Evolutionary conservation across 2,113 vertebrate species (phyloP).

Genomic region (Hiodon alosoides): DNA sequence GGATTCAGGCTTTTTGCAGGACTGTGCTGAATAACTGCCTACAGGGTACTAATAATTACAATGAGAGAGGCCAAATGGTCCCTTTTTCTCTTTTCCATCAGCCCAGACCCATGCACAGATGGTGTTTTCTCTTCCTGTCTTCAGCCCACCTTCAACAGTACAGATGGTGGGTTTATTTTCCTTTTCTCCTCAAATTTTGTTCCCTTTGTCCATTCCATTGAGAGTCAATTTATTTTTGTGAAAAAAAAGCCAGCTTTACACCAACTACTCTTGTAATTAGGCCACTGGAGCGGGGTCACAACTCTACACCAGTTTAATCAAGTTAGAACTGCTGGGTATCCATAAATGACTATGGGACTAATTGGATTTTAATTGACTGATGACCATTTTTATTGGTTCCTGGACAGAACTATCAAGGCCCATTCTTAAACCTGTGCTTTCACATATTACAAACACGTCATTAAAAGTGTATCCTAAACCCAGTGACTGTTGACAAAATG

Average conservation of each 20-base stretch:
- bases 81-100: neutral
- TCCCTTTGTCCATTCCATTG: neutral
- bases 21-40: neutral
- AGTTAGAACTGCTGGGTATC: neutral
- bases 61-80: constrained; percentile 8
- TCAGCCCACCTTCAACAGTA: neutral
- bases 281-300: neutral
- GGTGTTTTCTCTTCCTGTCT: neutral
- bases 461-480: no score
- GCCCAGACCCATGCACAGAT: neutral
- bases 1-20: neutral
- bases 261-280: no score
- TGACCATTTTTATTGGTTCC: no score
- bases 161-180: neutral
- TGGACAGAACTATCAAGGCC: no score
- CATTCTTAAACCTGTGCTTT: no score
- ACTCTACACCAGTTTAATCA: neutral
- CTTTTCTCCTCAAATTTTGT: neutral
- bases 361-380: constrained; percentile 20
- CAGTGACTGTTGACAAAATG: no score
- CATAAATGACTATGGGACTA: neutral
- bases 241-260: neutral
- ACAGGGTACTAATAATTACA: neutral
- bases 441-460: no score
- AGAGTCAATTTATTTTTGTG: neutral